Evolutionary conservation across 2,113 vertebrate species (phyloP), one percentile per base, ranked within the genome.

Genomic region (Hippocampus barbouri): DNA sequence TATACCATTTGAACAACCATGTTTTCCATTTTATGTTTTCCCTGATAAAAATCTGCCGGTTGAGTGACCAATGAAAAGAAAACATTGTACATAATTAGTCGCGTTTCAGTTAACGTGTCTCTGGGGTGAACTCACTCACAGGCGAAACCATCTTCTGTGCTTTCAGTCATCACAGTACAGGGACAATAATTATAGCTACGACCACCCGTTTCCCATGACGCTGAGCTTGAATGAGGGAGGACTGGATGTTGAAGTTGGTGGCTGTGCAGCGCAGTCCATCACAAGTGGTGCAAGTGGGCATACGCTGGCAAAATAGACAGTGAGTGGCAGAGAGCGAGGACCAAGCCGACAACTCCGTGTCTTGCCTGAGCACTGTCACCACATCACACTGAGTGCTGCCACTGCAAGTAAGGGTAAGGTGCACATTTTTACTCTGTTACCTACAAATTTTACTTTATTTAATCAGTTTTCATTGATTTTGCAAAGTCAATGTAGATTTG

Each of bases 371-470:
- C 10, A 25, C 69, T 75, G 74, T 67, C 6, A 30, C 27, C 21
- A 23, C 23, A 57, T 65, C 79, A 60, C 45, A 76, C 43, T 63
- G 60, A 71, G 47, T 16, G 34, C 57, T 49, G 57, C 62, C 6
- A 53, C 18, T 70, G 40, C 51, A 71, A 70, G 70, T 25, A n/a
- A 89, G 83, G 88, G 89, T 91, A 78, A 91, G 87, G 20, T 53
- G 14, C 18, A 0, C 2, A 16, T 73, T 78, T 61, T 54, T 10
- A 21, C 34, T 77, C 34, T 77, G 12, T 21, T 23, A 10, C 45
- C 27, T 16, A 47, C 16, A 34, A 38, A 34, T 38, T 1, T 38
- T 38, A 25, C 4, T 69, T 0, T 2, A 9, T 1, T 30, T 14
- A 23, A 68, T 66, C 57, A n/a, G 14, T 63, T 70, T 65, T 64